Evolutionary conservation across 2,113 vertebrate genomes (phyloP).

Genomic region (Ptyas mucosa): DNA sequence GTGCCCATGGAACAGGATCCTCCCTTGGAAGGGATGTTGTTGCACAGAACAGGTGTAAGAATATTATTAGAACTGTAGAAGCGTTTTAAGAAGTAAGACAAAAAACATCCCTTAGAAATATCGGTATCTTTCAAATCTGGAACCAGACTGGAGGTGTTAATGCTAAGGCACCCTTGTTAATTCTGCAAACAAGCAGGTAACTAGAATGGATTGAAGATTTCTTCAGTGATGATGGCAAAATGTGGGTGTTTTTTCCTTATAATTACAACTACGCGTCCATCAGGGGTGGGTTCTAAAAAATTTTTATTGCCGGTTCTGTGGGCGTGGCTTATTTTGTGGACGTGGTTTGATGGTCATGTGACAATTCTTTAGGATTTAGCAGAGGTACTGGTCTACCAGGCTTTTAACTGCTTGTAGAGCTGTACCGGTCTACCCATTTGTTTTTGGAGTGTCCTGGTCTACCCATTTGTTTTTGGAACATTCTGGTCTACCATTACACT

Average conservation of each 20-base stretch:
- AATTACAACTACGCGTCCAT: not conserved
- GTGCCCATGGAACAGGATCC: not conserved
- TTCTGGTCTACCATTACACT: too few relatives aligned
- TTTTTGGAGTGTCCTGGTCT: too few relatives aligned
- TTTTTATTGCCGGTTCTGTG: too few relatives aligned
- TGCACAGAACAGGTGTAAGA: not conserved
- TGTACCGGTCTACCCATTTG: too few relatives aligned
- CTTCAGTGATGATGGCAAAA: not conserved
- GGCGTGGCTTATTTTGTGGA: too few relatives aligned
- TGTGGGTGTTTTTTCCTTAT: not conserved
- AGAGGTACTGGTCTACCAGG: too few relatives aligned
- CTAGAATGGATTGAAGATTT: not conserved
- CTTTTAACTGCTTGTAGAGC: too few relatives aligned
- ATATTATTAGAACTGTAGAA: not conserved
- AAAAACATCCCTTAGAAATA: not conserved
- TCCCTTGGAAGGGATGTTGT: not conserved
- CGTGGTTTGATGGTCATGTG: too few relatives aligned
- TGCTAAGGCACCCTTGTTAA: not conserved
- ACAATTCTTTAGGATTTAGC: too few relatives aligned
- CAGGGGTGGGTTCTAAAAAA: too few relatives aligned
- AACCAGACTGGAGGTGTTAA: not conserved
- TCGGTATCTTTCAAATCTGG: not conserved
- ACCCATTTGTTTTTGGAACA: too few relatives aligned
- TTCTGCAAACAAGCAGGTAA: not conserved
- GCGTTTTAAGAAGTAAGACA: not conserved